Evolutionary conservation across 2,113 vertebrate species (phyloP), one percentile per base, ranked within the genome.

Genomic region (Abramis brama): DNA sequence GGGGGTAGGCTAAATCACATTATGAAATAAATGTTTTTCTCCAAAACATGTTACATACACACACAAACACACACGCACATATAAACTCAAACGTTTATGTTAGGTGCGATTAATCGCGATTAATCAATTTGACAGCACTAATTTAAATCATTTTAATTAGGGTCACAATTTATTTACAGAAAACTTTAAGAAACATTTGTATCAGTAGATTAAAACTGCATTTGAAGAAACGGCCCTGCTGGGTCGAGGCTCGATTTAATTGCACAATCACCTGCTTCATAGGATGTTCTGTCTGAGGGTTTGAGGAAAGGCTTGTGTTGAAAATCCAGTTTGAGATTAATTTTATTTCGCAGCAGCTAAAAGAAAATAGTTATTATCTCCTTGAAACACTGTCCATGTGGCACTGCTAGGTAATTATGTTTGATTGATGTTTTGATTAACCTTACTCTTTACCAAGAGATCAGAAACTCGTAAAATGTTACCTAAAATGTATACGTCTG

Each of bases 241-340:
- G 60, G 86, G 57, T 50, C 43, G 85, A 62, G 30, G 70, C 86
- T n/a, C 85, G 89, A 87, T 90, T 84, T 93, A 94, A 93, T 94
- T 93, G 90, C 86, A 89, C 88, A 89, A 86, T 92, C 89, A 82
- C 87, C 89, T 62, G 76, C 84, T 90, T 86, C 55, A 7, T 86
- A 83, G 86, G 87, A 86, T 39, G 78, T 70, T 87, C 75, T 87
- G 91, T 87, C 55, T 79, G 87, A 86, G 84, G 80, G 77, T 5
- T 87, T 79, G 82, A 62, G 43, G 83, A 87, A 92, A 91, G 57
- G 50, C 82, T 80, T 77, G 85, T 84, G 80, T 43, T 30, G 60
- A 70, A 86, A 82, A 89, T 43, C 25, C 43, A 59, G 75, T 88
- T 87, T 85, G 62, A 89, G 88, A 89, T 86, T 77, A 88, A 89